phyloP scores from a whole-genome alignment of 2,888 invertebrate genomes.

The Aquatica leii region DNA sequence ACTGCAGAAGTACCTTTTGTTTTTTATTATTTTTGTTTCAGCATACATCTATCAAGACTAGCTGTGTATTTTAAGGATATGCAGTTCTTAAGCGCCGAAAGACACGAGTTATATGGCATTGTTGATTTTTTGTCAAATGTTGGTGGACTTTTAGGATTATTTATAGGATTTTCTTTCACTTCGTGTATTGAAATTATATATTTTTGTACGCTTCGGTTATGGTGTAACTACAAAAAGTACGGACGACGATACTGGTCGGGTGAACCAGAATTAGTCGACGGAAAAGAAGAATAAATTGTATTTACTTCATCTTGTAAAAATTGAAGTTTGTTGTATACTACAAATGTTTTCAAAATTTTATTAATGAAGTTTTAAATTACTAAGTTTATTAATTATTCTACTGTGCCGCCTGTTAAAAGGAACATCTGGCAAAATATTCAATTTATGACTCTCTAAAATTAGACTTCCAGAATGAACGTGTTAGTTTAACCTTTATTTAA shows the following conservation, averaged over 20 bases:
- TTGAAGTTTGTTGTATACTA: no score
- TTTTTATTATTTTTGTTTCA: conserved; percentile 48
- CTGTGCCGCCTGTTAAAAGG: no score
- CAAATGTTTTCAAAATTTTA: no score
- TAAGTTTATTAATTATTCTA: no score
- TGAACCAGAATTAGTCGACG: not conserved
- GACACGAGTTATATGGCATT: conserved; percentile 66
- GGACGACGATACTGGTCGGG: conserved; percentile 4
- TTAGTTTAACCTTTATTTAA: no score
- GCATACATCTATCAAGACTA: conserved; percentile 67
- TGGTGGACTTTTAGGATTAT: conserved; percentile 67
- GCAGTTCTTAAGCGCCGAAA: conserved; percentile 64
- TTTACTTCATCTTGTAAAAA: no score
- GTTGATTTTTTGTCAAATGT: conserved; percentile 67
- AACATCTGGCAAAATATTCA: no score
- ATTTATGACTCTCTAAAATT: no score
- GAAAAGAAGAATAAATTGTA: not conserved
- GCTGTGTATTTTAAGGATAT: conserved; percentile 77
- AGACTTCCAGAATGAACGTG: no score
- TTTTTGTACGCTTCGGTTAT: conserved; percentile 61
- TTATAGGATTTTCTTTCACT: conserved; percentile 70
- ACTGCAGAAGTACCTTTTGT: not conserved
- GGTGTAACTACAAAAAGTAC: not conserved
- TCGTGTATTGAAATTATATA: conserved; percentile 70
- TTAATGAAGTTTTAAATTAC: no score